phyloP scores from a whole-genome alignment of 2,797 vertebrate genomes.

The Botia almorhae region DNA sequence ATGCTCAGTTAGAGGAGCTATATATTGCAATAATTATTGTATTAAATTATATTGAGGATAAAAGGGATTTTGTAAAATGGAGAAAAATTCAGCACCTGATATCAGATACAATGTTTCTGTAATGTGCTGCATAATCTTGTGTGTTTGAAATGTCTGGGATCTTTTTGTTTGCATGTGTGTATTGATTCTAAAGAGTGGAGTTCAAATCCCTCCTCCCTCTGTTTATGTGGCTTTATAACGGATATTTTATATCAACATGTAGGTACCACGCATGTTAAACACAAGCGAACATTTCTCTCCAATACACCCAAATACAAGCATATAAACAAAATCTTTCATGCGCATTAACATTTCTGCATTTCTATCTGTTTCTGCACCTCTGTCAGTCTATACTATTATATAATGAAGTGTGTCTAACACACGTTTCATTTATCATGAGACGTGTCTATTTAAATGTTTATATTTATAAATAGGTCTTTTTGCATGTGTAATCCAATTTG shows the following conservation, averaged over 20 bases:
- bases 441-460: slow-evolving; percentile 45
- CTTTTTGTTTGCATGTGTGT: background rate
- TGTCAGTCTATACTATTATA: background rate
- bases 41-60: too few relatives aligned
- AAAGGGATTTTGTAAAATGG: background rate
- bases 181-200: background rate
- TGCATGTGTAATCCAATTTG: slow-evolving; percentile 64
- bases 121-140: background rate
- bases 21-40: background rate
- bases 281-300: slow-evolving; percentile 21
- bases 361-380: background rate
- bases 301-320: slow-evolving; percentile 15
- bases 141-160: background rate
- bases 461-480: slow-evolving; percentile 60
- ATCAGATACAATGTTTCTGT: background rate
- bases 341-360: slow-evolving; percentile 23
- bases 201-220: background rate
- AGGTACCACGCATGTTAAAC: slow-evolving; percentile 2
- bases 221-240: background rate
- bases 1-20: slow-evolving; percentile 73
- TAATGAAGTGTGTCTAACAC: background rate
- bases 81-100: slow-evolving; percentile 4
- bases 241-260: slow-evolving; percentile 19
- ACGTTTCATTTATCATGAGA: slow-evolving; percentile 13
- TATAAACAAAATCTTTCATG: background rate